Evolutionary conservation across 2,113 vertebrate species (phyloP).

Genomic region (Solenodon paradoxus): DNA sequence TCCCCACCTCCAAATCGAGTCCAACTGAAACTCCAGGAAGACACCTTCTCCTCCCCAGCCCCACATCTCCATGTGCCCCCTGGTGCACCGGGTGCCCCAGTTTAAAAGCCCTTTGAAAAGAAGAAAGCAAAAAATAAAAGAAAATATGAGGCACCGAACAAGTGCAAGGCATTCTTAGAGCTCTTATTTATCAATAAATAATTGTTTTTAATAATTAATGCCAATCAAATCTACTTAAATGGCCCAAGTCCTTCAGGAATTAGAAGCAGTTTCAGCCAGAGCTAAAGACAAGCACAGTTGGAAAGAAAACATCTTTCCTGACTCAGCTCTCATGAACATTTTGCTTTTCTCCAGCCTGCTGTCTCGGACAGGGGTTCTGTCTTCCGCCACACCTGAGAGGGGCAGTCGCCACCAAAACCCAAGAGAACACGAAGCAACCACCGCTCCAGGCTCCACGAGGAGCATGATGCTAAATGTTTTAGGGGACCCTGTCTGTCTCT

Average conservation of each 20-base stretch:
- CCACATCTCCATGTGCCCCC: background rate
- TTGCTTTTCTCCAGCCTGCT: background rate
- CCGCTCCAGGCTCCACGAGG: background rate
- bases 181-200: slow-evolving; percentile 71
- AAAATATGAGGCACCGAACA: slow-evolving; percentile 60
- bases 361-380: background rate
- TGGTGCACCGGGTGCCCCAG: slow-evolving; percentile 27
- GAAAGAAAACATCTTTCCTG: background rate
- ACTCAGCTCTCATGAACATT: background rate
- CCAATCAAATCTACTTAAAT: slow-evolving; percentile 61
- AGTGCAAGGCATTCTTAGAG: slow-evolving; percentile 24
- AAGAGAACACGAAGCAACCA: background rate
- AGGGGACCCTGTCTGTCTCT: background rate
- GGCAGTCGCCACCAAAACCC: background rate
- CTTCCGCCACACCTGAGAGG: background rate
- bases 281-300: background rate
- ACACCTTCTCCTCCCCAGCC: background rate
- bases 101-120: slow-evolving; percentile 69
- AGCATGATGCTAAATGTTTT: background rate
- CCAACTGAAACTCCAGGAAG: background rate
- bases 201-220: slow-evolving; percentile 72
- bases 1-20: background rate
- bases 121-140: slow-evolving; percentile 68
- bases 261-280: background rate
- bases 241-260: slow-evolving; percentile 49